Base-by-base conservation (phyloP, 1,140 invertebrate genomes). In the Heliconius congener region DNA sequence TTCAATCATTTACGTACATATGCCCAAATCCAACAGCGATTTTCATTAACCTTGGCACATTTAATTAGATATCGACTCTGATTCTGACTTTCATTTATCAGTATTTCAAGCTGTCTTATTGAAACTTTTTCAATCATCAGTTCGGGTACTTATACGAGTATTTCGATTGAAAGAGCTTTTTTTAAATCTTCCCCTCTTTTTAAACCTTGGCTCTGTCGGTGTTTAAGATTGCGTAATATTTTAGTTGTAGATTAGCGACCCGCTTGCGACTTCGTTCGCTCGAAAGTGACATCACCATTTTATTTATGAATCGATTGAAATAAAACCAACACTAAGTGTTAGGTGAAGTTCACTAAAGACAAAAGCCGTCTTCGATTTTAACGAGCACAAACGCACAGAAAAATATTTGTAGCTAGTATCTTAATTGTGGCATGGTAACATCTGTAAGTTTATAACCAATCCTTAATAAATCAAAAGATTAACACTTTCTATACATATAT, bases 121-220 rank as follows among this genome's bases (percentile, higher is more conserved):
- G 30, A 79, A 79, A 79, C 73, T 79, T 79, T 79, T 75, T 74
- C 78, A 79, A 79, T 79, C 74, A 79, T 71, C 60, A 66, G 39
- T 39, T 46, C 52, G 71, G 70, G 46, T 66, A 66, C 60, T 66
- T 66, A 66, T 66, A 76, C 74, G 74, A 79, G 23, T 76, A 71
- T 50, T 71, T 23, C 42, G n/a, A 57, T 34, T 55, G 66, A 73
- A 37, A 55, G 23, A 39, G 78, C 50, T 23, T 76, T 76, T 23
- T 71, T 71, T 76, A 70, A 76, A 76, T 76, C 60, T 39, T 18
- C 60, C 60, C 4, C 42, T 37, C 74, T 76, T 76, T 76, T 50
- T 23, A 76, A 76, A 30, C 39, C 42, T 75, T 73, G 46, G n/a
- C 57, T 42, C 74, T 72, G 52, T 60, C 57, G 57, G 42, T 37